A percentile compares a stretch with the other conserved stretches of the same genome.
Conservation (phyloP, 2,113 vertebrate species). For the Hippopotamus amphibius region DNA sequence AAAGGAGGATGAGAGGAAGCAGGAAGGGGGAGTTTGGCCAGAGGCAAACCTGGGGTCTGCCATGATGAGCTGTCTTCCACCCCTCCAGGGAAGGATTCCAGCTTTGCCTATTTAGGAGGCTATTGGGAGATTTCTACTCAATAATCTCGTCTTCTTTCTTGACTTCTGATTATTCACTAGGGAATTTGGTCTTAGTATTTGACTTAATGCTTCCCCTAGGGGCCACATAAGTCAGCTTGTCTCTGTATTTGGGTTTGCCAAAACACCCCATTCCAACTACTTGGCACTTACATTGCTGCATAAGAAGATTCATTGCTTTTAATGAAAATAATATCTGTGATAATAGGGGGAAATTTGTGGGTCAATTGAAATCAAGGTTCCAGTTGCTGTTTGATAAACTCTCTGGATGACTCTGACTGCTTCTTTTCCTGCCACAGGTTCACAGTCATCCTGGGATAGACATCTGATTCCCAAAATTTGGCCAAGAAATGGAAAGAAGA, state of each 20-base stretch:
- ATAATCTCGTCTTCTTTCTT: not conserved
- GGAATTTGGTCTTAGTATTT: not conserved
- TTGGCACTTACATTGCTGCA: accelerated
- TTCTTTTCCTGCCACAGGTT: not conserved
- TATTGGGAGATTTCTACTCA: not conserved
- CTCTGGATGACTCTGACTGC: not conserved
- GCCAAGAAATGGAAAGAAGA: not conserved
- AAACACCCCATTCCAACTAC: not conserved
- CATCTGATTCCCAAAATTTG: not conserved
- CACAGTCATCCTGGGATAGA: not conserved
- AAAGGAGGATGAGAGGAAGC: not conserved
- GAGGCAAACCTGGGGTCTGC: not conserved
- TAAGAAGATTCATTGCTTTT: not conserved
- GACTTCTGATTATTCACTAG: not conserved
- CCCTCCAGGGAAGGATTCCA: not conserved
- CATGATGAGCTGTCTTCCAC: not conserved
- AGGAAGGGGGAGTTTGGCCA: not conserved
- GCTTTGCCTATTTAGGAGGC: not conserved
- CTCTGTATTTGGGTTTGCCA: not conserved
- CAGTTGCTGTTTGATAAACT: not conserved
- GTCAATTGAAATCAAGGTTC: not conserved
- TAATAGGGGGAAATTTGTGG: no score
- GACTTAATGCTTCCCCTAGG: not conserved
- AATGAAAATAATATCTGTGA: not conserved
- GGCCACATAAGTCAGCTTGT: not conserved